phyloP scores from a whole-genome alignment of 2,113 vertebrate species.

The Machaerirhynchus nigripectus region DNA sequence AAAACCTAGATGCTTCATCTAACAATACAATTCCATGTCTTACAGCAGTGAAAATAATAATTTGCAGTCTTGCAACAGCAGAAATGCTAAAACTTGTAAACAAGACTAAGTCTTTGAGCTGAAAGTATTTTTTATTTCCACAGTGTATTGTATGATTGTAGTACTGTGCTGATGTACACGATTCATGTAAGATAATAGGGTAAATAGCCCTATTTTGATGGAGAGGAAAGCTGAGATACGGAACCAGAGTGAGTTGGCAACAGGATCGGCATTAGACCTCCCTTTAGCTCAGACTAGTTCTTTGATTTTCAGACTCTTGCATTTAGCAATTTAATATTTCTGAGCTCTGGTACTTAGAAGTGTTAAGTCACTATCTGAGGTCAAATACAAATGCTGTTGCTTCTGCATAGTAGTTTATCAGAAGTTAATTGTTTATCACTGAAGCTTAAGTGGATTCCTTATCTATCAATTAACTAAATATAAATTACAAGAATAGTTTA shows the following conservation, averaged over 20 bases:
- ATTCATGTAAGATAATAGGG: not conserved
- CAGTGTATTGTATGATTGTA: not conserved
- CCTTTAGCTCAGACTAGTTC: not conserved
- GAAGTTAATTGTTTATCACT: conserved; percentile 41
- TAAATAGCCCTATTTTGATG: not conserved
- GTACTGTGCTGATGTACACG: not conserved
- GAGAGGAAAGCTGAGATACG: not conserved
- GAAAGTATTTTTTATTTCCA: not conserved
- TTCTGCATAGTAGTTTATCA: conserved; percentile 14
- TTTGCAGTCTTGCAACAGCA: not conserved
- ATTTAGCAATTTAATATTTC: not conserved
- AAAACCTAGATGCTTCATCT: not conserved
- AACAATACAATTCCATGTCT: not conserved
- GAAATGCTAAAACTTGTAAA: not conserved
- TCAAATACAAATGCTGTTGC: conserved; percentile 10
- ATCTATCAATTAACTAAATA: conserved; percentile 61
- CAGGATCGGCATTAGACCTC: not conserved
- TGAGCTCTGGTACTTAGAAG: not conserved
- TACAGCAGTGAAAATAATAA: not conserved
- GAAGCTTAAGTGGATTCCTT: conserved; percentile 28
- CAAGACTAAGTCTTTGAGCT: not conserved
- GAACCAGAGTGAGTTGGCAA: not conserved
- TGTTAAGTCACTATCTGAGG: not conserved
- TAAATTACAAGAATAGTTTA: conserved; percentile 60
- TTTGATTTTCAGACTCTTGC: not conserved